Conservation (phyloP, 2,113 vertebrate genomes). For the Eulemur macaco region DNA sequence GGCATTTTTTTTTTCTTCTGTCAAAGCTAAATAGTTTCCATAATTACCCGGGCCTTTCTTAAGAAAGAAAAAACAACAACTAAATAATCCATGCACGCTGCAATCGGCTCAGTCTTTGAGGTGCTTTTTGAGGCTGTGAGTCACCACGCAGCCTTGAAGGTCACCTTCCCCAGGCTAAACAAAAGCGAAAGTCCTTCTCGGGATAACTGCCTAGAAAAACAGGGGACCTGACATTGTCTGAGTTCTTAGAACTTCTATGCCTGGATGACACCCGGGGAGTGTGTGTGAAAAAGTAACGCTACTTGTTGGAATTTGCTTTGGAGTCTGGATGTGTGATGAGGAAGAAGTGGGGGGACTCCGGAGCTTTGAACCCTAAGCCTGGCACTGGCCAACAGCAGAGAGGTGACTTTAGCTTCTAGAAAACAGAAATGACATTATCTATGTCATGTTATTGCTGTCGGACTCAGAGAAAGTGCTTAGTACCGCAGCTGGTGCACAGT, state of each 20-base stretch:
- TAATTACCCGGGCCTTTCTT: neutral
- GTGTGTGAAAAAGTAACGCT: neutral
- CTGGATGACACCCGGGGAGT: neutral
- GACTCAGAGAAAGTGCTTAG: neutral
- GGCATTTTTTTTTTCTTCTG: neutral
- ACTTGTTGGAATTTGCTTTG: neutral
- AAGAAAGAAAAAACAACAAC: neutral
- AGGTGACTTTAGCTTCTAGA: neutral
- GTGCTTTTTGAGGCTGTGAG: neutral
- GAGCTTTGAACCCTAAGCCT: neutral
- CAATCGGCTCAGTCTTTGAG: neutral
- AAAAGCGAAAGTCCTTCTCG: neutral
- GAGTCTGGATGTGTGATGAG: neutral
- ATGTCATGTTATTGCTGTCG: neutral
- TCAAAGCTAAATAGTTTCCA: neutral
- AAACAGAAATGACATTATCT: neutral
- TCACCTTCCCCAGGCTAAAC: neutral
- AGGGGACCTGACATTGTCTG: neutral
- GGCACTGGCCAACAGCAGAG: neutral
- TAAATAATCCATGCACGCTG: neutral
- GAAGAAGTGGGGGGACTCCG: neutral
- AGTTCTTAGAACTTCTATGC: neutral
- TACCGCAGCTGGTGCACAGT: neutral
- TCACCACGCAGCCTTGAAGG: neutral
- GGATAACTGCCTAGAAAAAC: neutral